These are phyloP conservation scores for Pelodiscus sinensis DNA, from an alignment of 2,113 vertebrate species.

Conservation along the genomic window DNA sequence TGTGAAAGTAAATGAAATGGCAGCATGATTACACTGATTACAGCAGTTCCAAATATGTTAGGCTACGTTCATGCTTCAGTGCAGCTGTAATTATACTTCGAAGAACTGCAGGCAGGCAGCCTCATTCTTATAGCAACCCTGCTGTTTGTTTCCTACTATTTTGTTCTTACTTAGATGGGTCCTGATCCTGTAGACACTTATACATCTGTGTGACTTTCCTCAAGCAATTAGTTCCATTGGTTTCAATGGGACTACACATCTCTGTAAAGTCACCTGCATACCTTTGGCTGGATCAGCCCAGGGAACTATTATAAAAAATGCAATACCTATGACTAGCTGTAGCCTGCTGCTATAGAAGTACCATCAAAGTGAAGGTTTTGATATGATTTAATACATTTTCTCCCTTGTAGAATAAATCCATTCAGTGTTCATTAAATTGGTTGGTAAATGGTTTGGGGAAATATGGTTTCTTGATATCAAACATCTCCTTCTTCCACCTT, in stretches of 20 bases:
- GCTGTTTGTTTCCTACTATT: constrained; percentile 67
- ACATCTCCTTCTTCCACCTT: constrained; percentile 36
- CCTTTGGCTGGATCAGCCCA: background rate
- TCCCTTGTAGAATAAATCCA: constrained; percentile 39
- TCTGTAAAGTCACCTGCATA: background rate
- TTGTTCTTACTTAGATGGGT: constrained; percentile 20
- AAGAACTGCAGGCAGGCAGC: constrained; percentile 43
- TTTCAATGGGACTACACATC: background rate
- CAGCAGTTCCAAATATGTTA: constrained; percentile 62
- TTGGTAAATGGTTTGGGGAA: constrained; percentile 24
- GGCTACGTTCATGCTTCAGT: constrained; percentile 73
- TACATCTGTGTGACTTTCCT: background rate
- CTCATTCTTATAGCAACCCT: constrained; percentile 33
- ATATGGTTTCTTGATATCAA: constrained; percentile 31
- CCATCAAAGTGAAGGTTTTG: constrained; percentile 16
- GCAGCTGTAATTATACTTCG: constrained; percentile 72
- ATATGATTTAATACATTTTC: constrained; percentile 24
- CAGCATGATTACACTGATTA: constrained; percentile 77
- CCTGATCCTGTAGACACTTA: background rate
- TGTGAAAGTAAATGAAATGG: constrained; percentile 69
- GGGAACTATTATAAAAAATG: background rate
- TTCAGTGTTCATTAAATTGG: constrained; percentile 37
- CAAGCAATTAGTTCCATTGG: background rate
- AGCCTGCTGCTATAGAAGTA: background rate
- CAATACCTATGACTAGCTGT: background rate